These are phyloP conservation scores for Arctia plantaginis DNA, from an alignment of 2,888 invertebrate genomes.

Conservation along the genomic window DNA sequence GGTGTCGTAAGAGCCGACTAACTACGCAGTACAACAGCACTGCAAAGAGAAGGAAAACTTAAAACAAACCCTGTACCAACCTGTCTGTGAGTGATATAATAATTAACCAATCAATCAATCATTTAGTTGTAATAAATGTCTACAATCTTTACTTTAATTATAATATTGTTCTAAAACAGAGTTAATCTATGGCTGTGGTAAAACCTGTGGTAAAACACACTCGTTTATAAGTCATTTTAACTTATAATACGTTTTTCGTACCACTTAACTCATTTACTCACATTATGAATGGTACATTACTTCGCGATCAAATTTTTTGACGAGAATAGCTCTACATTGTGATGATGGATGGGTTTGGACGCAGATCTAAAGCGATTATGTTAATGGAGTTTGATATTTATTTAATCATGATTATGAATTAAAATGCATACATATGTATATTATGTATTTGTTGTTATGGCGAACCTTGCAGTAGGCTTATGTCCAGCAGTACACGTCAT, in stretches of 20 bases:
- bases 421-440: no score
- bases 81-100: no score
- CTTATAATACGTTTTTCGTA: conserved; percentile 36
- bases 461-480: no score
- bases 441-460: no score
- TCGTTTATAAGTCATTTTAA: conserved; percentile 26
- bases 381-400: conserved; percentile 42
- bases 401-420: neutral
- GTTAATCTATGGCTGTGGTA: neutral
- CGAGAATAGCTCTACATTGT: conserved; percentile 44
- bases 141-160: neutral
- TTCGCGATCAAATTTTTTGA: conserved; percentile 52
- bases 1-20: no score
- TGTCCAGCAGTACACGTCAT: no score
- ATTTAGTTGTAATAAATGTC: no score
- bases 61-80: no score
- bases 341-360: conserved; percentile 51
- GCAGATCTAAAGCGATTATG: conserved; percentile 43
- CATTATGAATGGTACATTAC: conserved; percentile 60
- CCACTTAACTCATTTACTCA: conserved; percentile 28
- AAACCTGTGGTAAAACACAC: neutral
- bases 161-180: neutral
- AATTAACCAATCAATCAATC: no score
- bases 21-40: no score
- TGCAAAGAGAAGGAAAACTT: no score